Conservation (phyloP, 30 jellyfish, hydroid and myxozoan genomes). For the Rhopilema esculentum region DNA sequence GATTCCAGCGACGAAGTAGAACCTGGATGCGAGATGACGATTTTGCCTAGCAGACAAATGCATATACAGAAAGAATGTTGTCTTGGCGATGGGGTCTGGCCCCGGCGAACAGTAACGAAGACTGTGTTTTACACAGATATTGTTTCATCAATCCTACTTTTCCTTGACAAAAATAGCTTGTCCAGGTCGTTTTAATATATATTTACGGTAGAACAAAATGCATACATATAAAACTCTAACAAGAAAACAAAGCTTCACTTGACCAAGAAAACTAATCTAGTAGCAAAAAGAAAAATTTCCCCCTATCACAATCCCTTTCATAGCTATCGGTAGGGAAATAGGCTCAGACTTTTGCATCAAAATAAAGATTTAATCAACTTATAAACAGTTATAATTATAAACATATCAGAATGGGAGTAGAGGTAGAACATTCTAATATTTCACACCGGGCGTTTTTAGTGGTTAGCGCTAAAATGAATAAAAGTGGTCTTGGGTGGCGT, state of each 20-base stretch:
- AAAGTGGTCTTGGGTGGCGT: neutral
- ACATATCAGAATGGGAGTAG: neutral
- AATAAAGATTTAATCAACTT: neutral
- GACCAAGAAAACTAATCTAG: neutral
- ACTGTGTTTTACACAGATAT: neutral
- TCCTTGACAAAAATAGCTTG: neutral
- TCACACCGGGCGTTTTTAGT: neutral
- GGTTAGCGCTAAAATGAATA: neutral
- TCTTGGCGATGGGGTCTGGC: neutral
- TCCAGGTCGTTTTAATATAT: neutral
- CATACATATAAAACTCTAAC: neutral
- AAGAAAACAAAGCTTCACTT: neutral
- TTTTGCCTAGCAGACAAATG: neutral
- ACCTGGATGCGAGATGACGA: neutral
- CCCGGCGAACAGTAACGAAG: neutral
- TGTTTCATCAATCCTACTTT: neutral
- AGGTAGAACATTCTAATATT: too few species aligned
- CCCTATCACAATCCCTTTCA: neutral
- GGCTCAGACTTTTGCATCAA: neutral
- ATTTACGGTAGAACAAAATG: neutral
- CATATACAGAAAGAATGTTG: neutral
- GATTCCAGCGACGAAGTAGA: neutral
- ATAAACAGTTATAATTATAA: neutral
- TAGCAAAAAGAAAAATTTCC: neutral
- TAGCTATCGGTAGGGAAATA: neutral